phyloP scores from a whole-genome alignment of 64 coral and sea anemone genomes.

The Pocillopora damicornis region DNA sequence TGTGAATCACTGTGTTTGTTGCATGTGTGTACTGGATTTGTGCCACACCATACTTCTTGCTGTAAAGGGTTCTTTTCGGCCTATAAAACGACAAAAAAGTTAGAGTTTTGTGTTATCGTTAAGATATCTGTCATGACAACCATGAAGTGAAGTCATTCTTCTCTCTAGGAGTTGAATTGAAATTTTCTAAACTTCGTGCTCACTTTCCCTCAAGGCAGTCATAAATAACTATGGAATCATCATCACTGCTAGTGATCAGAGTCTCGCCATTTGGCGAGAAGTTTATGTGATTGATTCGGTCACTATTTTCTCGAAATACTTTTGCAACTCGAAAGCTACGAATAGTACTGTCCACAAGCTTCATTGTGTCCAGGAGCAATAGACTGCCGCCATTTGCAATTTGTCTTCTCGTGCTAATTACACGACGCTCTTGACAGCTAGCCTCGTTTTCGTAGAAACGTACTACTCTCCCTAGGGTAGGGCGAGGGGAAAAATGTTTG shows the following conservation, averaged over 20 bases:
- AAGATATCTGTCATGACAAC: background rate
- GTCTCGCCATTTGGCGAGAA: conserved; percentile 93
- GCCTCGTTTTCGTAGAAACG: background rate
- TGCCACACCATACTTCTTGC: conserved; percentile 97
- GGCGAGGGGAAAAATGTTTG: no score
- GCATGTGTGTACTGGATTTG: conserved; percentile 98
- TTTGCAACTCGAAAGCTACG: conserved; percentile 92
- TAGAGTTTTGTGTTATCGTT: background rate
- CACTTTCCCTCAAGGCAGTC: conserved; percentile 95
- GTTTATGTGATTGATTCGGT: conserved; percentile 86
- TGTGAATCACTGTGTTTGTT: conserved; percentile 95
- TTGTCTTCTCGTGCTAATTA: background rate
- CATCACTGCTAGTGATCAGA: conserved; percentile 92
- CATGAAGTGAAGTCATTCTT: background rate
- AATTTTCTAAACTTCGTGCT: conserved; percentile 1
- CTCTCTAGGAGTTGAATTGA: background rate
- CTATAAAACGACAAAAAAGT: conserved; percentile 43
- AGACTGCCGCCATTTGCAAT: background rate
- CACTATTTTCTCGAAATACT: conserved; percentile 98
- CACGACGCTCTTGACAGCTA: background rate
- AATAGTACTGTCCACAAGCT: conserved; percentile 80
- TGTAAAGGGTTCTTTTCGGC: conserved; percentile 89
- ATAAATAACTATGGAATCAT: conserved; percentile 99
- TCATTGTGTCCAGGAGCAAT: conserved; percentile 46
- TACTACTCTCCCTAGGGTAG: no score